Evolutionary conservation across 2,888 invertebrate species (phyloP), one percentile per base, ranked within the genome.

Genomic region (Agrochola lychnidis): DNA sequence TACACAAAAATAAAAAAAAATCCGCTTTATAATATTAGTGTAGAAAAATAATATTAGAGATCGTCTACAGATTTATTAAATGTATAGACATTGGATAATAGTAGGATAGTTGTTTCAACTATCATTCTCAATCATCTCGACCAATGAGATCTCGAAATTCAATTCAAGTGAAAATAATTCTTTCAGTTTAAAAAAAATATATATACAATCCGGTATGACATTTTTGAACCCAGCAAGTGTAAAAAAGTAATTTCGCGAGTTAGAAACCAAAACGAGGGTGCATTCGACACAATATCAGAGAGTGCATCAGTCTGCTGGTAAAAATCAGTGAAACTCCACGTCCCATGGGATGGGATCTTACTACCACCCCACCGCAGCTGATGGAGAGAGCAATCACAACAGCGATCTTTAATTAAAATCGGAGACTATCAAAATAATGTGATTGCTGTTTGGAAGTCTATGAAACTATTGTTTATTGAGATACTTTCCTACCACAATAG

Each of bases 391-490:
- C 84, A 87, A 82, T 89, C 81, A 73, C 64, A 84, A 77, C 79
- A 82, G 79, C 86, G 78, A 91, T 91, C 90, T 91, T 78, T 91
- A 91, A 91, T 91, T 91, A 91, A 89, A 91, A 90, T 84, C 80
- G 67, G 70, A 76, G 70, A 72, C 70, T 75, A 79, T 81, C 71
- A 69, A 76, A 79, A 71, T 74, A 81, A 82, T 69, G 72, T n/a
- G 22, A 19, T 10, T 61, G 62, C 36, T 76, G 22, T 64, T 82
- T 48, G 64, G 51, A 53, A 56, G 64, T 64, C 14, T 48, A 78
- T 63, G 14, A 69, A 53, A 69, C 40, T 69, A 3, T 7, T 25
- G 57, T 59, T 53, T n/a, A 51, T 59, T 5, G 2, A 22, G 59
- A 14, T 56, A n/a, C 4, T 42, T 42, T 42, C 42, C 1, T 48